phyloP scores from a whole-genome alignment of 2,888 invertebrate species.

The Apocheima hispidaria region DNA sequence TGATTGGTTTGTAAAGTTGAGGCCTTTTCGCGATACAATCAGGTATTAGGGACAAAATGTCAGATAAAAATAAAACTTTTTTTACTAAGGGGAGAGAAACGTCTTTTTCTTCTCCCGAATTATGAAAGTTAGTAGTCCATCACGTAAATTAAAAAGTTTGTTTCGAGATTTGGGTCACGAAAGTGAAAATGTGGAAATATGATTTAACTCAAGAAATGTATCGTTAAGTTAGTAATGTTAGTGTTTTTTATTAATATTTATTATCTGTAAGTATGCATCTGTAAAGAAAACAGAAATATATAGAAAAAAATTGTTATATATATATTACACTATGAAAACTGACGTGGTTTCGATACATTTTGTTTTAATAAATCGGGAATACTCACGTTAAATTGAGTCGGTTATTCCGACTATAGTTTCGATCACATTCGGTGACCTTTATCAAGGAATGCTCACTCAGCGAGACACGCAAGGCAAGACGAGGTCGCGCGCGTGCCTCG shows the following conservation, averaged over 20 bases:
- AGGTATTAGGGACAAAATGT: conserved; percentile 29
- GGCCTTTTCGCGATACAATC: conserved; percentile 28
- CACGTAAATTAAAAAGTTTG: conserved; percentile 20
- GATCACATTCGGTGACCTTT: too few species aligned
- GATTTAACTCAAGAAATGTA: neutral
- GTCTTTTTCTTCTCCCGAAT: conserved; percentile 12
- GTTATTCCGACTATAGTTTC: too few species aligned
- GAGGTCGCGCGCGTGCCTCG: too few species aligned
- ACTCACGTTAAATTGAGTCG: too few species aligned
- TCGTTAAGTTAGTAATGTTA: neutral
- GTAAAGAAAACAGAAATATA: too few species aligned
- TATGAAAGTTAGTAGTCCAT: conserved; percentile 11
- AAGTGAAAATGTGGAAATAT: neutral
- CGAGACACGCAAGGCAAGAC: too few species aligned
- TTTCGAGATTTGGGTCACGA: conserved; percentile 1
- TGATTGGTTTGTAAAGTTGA: conserved; percentile 41
- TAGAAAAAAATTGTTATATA: too few species aligned
- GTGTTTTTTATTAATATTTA: neutral
- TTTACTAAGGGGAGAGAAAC: conserved; percentile 18
- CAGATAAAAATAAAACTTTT: conserved; percentile 33
- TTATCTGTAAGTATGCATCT: neutral
- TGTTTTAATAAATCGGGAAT: too few species aligned
- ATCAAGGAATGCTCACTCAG: too few species aligned
- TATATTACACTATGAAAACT: too few species aligned
- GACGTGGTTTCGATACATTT: too few species aligned